Percentiles rank a stretch among this genome's conserved stretches.
These are phyloP conservation scores for Spodoptera picta DNA, from an alignment of 2,888 invertebrate genomes.

Conservation along the genomic window DNA sequence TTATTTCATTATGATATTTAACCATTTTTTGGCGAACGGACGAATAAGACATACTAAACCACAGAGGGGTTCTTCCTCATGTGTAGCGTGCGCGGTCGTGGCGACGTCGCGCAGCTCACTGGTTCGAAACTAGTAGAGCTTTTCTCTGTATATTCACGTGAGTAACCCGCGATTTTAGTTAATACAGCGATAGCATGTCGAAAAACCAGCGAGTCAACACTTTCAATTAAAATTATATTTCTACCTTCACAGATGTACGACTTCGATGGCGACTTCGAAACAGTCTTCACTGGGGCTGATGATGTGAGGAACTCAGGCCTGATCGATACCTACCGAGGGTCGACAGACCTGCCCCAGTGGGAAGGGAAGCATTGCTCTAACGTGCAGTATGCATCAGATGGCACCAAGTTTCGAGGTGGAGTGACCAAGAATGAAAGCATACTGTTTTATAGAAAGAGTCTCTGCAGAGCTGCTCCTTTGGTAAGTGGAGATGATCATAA, in stretches of 20 bases:
- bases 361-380: constrained; percentile 92
- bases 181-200: no score
- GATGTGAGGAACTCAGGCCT: constrained; percentile 91
- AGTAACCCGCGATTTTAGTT: no score
- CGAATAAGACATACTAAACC: no score
- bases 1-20: no score
- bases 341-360: constrained; percentile 93
- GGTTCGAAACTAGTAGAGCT: no score
- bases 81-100: no score
- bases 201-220: no score
- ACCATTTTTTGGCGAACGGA: no score
- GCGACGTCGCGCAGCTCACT: no score
- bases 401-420: constrained; percentile 94
- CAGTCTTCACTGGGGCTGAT: constrained; percentile 92
- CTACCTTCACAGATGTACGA: constrained; percentile 92
- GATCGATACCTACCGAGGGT: constrained; percentile 93
- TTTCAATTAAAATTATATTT: no score
- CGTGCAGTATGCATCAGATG: constrained; percentile 94
- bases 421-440: constrained; percentile 91
- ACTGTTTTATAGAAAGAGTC: constrained; percentile 94
- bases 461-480: constrained; percentile 94
- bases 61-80: no score
- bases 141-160: no score
- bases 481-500: constrained; percentile 80
- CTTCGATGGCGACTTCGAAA: constrained; percentile 93